phyloP scores from a whole-genome alignment of 2,888 invertebrate genomes.

The Acrobasis consociella region DNA sequence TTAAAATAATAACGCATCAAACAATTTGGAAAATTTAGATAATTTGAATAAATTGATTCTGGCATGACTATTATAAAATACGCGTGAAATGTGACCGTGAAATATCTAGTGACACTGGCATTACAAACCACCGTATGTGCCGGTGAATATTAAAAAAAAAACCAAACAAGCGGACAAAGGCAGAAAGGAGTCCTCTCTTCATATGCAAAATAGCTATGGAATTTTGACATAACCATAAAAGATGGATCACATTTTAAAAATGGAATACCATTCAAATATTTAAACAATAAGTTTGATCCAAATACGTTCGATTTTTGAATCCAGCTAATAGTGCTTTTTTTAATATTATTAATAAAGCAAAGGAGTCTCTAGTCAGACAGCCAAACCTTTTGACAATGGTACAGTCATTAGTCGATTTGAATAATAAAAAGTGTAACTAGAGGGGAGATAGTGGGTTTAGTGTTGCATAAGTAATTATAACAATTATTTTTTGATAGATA shows the following conservation, averaged over 20 bases:
- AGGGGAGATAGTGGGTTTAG: conserved; percentile 59
- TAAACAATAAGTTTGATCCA: conserved; percentile 58
- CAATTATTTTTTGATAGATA: conserved; percentile 79
- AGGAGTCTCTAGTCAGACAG: conserved; percentile 45
- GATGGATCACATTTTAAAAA: conserved; percentile 69
- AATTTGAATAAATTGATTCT: conserved; percentile 12
- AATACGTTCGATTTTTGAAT: conserved; percentile 46
- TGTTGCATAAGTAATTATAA: conserved; percentile 78
- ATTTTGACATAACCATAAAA: conserved; percentile 75
- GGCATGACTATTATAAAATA: conserved; percentile 18
- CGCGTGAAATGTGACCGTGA: conserved; percentile 23
- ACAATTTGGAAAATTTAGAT: conserved; percentile 4
- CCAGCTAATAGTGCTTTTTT: conserved; percentile 37
- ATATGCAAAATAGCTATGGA: conserved; percentile 72
- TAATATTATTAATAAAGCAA: conserved; percentile 35
- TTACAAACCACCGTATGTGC: conserved; percentile 19
- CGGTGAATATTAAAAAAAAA: conserved; percentile 29
- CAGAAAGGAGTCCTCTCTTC: conserved; percentile 51
- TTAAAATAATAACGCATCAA: neutral
- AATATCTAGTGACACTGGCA: conserved; percentile 24
- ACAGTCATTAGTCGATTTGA: conserved; percentile 75
- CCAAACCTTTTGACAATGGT: conserved; percentile 58
- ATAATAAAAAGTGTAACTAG: conserved; percentile 61
- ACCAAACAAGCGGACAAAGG: conserved; percentile 50
- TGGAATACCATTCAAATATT: conserved; percentile 48